phyloP scores from a whole-genome alignment of 2,113 vertebrate species.

The Bos javanicus region DNA sequence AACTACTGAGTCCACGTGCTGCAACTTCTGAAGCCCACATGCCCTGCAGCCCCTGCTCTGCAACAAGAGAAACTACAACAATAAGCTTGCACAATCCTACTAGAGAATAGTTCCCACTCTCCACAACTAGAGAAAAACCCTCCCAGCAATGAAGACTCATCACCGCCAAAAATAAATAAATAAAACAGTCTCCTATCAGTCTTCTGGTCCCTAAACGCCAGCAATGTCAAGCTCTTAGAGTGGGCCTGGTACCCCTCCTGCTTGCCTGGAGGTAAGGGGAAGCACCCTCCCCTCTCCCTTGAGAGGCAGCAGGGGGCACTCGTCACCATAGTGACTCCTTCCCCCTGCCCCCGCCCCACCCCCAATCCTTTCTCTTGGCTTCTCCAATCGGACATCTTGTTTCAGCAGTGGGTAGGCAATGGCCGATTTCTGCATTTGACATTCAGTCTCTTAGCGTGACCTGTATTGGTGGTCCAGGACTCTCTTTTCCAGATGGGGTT shows the following conservation, averaged over 20 bases:
- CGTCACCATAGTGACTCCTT: not conserved
- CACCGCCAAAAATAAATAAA: not conserved
- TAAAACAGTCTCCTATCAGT: not conserved
- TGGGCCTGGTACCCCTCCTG: not conserved
- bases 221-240: not conserved
- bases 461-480: not conserved
- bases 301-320: not conserved
- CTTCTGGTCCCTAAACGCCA: not conserved
- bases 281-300: too few species aligned
- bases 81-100: not conserved
- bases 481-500: not conserved
- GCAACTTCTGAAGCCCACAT: not conserved
- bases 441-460: not conserved
- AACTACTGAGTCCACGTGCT: not conserved
- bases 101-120: not conserved
- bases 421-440: not conserved
- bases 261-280: not conserved
- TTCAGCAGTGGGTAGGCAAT: too few species aligned
- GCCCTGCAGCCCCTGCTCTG: not conserved
- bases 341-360: not conserved
- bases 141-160: not conserved
- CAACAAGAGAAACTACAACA: not conserved
- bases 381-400: not conserved
- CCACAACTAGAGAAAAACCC: not conserved
- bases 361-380: not conserved